Base-by-base conservation (phyloP, 2,888 invertebrate species). In the Taphrorychus bicolor region DNA sequence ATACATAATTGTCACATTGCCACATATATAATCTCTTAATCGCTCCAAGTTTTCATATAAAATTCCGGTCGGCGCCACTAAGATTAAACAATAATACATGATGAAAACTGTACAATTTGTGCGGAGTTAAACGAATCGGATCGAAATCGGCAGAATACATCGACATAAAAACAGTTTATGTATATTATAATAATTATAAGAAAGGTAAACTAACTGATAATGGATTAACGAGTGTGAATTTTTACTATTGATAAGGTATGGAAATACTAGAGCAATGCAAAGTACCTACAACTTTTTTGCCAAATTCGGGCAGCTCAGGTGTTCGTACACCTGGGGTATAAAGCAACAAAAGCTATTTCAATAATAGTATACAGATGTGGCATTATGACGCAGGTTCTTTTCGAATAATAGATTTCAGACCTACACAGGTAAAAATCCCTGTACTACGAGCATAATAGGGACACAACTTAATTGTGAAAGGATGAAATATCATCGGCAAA, bases 61-160 rank as follows among this genome's bases (percentile, higher is more conserved):
- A 49, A 60, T 54, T 66, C 66, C 59, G 32, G 21, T 51, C 45
- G 67, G 67, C 67, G 67, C 67, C 67, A 59, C 58, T 51, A 53
- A 67, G 67, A 67, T 67, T 67, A 67, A 67, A 67, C 67, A 67
- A 51, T 60, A 54, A 54, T 19, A 42, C 52, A 40, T 59, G 66
- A 66, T 66, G 66, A 66, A 60, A 66, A 63, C 40, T 40, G 48
- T 63, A 23, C 32, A 51, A 18, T 40, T 49, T 16, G 41, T 49
- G 19, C n/a, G n/a, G 18, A 61, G 61, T 54, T 61, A 24, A 61
- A 61, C 54, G 61, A 32, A 32, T 11, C n/a, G n/a, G n/a, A 32
- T 32, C 24, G 19, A n/a, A 61, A 24, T 61, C 42, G 45, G 54
- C 42, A 41, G 22, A 51, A 51, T 22, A 18, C n/a, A n/a, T n/a